A percentile compares a stretch with the other conserved stretches of the same genome.
Evolutionary conservation across 2,113 vertebrate species (phyloP).

Genomic region (Trematocara stigmaticum): DNA sequence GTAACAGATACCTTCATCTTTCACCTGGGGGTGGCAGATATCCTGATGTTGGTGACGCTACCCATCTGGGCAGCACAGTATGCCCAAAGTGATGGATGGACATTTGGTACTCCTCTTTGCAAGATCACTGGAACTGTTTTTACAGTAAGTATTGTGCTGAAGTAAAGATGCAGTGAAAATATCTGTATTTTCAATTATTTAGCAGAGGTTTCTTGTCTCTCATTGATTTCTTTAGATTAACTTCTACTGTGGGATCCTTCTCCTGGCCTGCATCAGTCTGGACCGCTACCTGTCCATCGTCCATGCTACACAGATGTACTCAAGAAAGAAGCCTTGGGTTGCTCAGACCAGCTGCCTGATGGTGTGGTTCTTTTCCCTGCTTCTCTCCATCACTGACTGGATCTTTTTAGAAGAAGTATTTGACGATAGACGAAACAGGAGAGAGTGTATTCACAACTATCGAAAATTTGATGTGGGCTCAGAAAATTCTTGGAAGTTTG

Average conservation of each 20-base stretch:
- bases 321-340: conserved; percentile 57
- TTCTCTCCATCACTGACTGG: too few species aligned
- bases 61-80: conserved; percentile 79
- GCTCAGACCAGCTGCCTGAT: conserved; percentile 67
- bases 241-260: conserved; percentile 85
- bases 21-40: conserved; percentile 78
- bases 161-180: neutral
- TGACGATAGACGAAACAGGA: too few species aligned
- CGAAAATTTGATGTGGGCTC: too few species aligned
- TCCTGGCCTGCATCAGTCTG: conserved; percentile 85
- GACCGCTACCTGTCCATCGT: conserved; percentile 87
- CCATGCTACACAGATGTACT: conserved; percentile 84
- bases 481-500: too few species aligned
- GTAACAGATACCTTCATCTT: conserved; percentile 84
- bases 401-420: too few species aligned
- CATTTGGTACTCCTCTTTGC: conserved; percentile 74
- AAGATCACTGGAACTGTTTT: conserved; percentile 66
- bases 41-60: conserved; percentile 78
- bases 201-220: neutral
- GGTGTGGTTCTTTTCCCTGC: conserved; percentile 76
- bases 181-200: too few species aligned
- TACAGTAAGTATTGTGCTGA: neutral
- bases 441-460: too few species aligned
- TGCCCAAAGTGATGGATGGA: conserved; percentile 54
- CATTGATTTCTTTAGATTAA: conserved; percentile 68